Conservation (phyloP, 2,113 vertebrate genomes). For the Chloropsis cyanopogon region DNA sequence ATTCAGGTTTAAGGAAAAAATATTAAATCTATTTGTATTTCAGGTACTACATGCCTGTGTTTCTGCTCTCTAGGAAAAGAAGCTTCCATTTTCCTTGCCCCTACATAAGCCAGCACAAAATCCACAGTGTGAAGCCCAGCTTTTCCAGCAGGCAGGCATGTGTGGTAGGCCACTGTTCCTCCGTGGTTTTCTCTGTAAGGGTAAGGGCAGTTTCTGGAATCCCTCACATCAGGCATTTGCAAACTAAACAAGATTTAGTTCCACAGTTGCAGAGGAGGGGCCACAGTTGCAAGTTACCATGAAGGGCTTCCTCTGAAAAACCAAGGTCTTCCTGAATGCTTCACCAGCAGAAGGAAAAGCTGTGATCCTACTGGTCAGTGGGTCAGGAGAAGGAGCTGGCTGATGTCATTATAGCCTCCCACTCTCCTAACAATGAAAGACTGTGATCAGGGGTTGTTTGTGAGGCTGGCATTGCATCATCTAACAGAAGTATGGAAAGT, state of each 20-base stretch:
- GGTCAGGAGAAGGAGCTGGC: background rate
- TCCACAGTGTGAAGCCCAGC: accelerated
- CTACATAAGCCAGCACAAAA: background rate
- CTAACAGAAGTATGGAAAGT: background rate
- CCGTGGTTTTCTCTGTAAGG: background rate
- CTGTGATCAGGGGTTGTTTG: background rate
- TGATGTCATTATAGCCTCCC: background rate
- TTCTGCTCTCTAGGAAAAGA: background rate
- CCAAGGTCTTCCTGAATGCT: background rate
- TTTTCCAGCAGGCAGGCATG: background rate
- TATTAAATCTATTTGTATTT: accelerated
- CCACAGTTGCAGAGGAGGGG: background rate
- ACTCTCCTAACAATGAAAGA: background rate
- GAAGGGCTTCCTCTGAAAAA: background rate
- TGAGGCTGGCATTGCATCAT: background rate
- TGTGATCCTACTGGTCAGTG: background rate
- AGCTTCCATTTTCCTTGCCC: background rate
- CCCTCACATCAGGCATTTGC: background rate
- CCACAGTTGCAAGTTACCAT: background rate
- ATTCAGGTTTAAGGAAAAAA: background rate
- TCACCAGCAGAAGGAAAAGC: background rate
- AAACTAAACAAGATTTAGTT: background rate
- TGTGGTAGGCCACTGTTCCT: background rate
- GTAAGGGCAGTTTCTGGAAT: background rate
- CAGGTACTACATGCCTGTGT: background rate